Evolutionary conservation across 2,888 invertebrate species (phyloP), one percentile per base, ranked within the genome.

Genomic region (Colostygia pectinataria): DNA sequence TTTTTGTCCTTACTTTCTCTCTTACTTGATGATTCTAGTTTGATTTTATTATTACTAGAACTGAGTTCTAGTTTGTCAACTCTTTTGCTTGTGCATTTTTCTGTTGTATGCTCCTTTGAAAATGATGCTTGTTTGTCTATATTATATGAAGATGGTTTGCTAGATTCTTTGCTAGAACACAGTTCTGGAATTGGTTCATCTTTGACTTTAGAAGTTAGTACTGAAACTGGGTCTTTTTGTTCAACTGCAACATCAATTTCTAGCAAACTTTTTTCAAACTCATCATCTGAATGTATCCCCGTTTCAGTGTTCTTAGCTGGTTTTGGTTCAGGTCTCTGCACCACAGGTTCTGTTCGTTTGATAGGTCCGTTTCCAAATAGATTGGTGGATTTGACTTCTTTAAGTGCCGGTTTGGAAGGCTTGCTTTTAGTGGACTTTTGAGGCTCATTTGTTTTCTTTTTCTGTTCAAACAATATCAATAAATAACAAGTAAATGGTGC

Each of bases 181-280:
- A 40, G 54, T 14, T 45, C 53, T 40, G 44, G 41, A 25, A 15
- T 27, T 37, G 29, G 15, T 18, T 38, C 38, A 4, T 33, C 10
- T 20, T 14, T 14, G 20, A 41, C 23, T 24, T 41, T 48, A 10
- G 18, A 12, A 9, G 42, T 24, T 48, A 43, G 59, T 20, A 46
- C 50, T 34, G 45, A 33, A 27, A 15, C 15, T 24, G 18, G 12
- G 18, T 25, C n/a, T 10, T 14, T 61, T 59, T 31, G 31, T 33
- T 83, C 74, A 53, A 86, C 74, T 41, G 80, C 68, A 60, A 91
- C 91, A 80, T 95, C 95, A 49, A 95, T 75, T 69, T 93, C 92
- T 53, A 92, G 69, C 9, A 95, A 79, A 10, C 94, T 94, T 62
- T 92, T 91, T 65, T 93, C 93, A 79, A 96, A 96, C 46, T 94